Evolutionary conservation across 2,113 vertebrate species (phyloP).

Genomic region (rat (Rattus norvegicus)): GRCr8 NC_086027.1:41285001-41285500

Average conservation of each 20-base stretch:
- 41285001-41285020: not conserved
- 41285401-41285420: not conserved
- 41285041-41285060: not conserved
- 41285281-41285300: not conserved
- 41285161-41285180: not conserved
- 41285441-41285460: not conserved
- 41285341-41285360: not conserved
- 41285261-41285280: not conserved
- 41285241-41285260: not conserved
- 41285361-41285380: not conserved
- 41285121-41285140: not conserved
- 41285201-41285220: not conserved
- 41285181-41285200: not conserved
- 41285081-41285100: not conserved
- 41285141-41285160: not conserved
- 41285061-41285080: not conserved
- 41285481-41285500: not conserved
- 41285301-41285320: not conserved
- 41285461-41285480: not conserved
- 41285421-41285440: not conserved
- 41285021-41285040: not conserved
- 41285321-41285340: not conserved
- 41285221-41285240: not conserved
- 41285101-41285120: not conserved
- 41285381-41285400: not conserved